Percentiles rank a stretch among this genome's conserved stretches.
phyloP scores from a whole-genome alignment of 1,140 invertebrate species.

The Drosophila sechellia region DNA sequence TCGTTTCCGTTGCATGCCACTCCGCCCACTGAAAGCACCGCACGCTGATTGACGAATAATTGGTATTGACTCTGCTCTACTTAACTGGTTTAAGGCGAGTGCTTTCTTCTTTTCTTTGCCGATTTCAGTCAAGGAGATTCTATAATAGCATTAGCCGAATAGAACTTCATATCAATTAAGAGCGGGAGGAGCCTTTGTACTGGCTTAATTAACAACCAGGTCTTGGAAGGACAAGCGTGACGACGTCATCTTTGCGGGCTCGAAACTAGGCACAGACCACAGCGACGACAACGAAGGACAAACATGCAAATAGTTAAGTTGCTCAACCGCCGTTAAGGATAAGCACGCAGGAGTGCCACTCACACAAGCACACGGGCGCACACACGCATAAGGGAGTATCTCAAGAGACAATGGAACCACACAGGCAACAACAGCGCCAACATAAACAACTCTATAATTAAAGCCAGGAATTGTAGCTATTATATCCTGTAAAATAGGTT shows the following conservation, averaged over 20 bases:
- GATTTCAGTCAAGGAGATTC: slow-evolving; percentile 1
- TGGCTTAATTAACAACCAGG: slow-evolving; percentile 56
- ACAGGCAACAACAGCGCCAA: slow-evolving; percentile 29
- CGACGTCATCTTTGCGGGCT: slow-evolving; percentile 60
- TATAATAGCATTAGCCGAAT: slow-evolving; percentile 55
- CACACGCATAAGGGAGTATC: slow-evolving; percentile 53
- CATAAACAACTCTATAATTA: slow-evolving; percentile 6
- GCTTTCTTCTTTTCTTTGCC: background rate
- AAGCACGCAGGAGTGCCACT: slow-evolving; percentile 74
- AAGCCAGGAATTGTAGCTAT: background rate
- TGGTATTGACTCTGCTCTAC: slow-evolving; percentile 27
- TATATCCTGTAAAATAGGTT: slow-evolving; percentile 19
- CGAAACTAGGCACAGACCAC: slow-evolving; percentile 34
- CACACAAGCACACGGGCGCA: slow-evolving; percentile 20
- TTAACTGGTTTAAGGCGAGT: slow-evolving; percentile 17
- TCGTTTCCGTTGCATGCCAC: slow-evolving; percentile 32
- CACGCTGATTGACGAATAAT: slow-evolving; percentile 56
- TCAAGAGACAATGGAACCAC: slow-evolving; percentile 71
- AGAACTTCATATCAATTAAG: slow-evolving; percentile 68
- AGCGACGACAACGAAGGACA: slow-evolving; percentile 38
- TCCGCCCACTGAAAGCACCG: background rate
- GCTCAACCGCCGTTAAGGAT: slow-evolving; percentile 73
- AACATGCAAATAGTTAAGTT: slow-evolving; percentile 80
- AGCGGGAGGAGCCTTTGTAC: slow-evolving; percentile 38
- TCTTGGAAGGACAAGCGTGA: slow-evolving; percentile 11